Conservation (phyloP, 2,113 vertebrate species). For the Pseudopodoces humilis region DNA sequence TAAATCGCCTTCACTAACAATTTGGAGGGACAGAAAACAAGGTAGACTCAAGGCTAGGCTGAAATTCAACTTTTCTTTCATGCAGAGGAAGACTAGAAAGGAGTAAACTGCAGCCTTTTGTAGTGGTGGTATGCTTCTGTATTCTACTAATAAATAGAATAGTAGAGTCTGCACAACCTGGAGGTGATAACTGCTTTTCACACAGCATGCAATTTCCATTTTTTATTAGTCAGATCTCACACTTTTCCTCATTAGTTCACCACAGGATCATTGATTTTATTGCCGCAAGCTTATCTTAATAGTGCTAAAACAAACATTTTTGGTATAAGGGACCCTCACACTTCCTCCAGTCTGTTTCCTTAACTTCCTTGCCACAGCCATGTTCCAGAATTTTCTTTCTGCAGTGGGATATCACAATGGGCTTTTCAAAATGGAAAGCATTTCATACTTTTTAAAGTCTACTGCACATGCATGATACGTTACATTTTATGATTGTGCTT, state of each 20-base stretch:
- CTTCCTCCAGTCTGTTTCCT: neutral
- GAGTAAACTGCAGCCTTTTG: neutral
- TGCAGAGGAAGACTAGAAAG: neutral
- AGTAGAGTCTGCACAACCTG: neutral
- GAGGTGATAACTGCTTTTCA: neutral
- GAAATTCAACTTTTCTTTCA: neutral
- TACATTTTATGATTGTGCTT: neutral
- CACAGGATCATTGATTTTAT: neutral
- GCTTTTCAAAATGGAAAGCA: neutral
- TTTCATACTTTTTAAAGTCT: neutral
- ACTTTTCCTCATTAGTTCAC: neutral
- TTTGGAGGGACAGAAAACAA: neutral
- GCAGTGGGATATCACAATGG: neutral
- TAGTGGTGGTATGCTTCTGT: fast-evolving
- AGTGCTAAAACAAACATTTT: neutral
- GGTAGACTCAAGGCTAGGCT: too few species aligned
- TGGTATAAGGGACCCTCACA: neutral
- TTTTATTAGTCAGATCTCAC: neutral
- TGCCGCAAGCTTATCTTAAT: neutral
- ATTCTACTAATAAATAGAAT: neutral
- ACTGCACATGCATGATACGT: neutral
- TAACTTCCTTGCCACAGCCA: neutral
- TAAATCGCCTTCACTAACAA: neutral
- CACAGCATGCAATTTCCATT: neutral
- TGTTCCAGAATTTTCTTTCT: neutral